phyloP scores from a whole-genome alignment of 2,113 vertebrate species.

The Ardeotis arabs region DNA sequence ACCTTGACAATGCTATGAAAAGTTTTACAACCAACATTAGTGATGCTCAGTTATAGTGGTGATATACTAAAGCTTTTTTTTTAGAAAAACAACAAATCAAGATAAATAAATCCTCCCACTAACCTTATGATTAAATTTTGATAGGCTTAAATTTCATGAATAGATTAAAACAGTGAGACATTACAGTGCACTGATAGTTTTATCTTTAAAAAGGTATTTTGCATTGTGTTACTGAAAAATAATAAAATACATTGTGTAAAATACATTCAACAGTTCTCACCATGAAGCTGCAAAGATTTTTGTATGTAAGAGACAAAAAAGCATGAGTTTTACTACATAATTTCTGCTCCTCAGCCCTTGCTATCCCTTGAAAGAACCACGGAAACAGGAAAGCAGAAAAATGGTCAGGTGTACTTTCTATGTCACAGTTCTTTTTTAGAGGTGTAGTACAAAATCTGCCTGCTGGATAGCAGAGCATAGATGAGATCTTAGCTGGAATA shows the following conservation, averaged over 20 bases:
- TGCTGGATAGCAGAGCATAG: neutral
- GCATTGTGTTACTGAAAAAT: neutral
- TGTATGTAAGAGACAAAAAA: neutral
- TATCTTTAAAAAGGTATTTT: neutral
- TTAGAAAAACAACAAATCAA: neutral
- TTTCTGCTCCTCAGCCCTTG: neutral
- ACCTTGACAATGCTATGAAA: neutral
- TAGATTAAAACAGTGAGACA: neutral
- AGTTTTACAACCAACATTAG: neutral
- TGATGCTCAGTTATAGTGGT: neutral
- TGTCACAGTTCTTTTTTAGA: neutral
- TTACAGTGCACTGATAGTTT: neutral
- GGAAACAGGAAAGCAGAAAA: neutral
- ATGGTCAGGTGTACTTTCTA: neutral
- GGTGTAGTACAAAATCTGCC: neutral
- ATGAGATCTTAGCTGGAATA: neutral
- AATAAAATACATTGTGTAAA: neutral
- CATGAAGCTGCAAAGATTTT: neutral
- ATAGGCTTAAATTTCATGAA: neutral
- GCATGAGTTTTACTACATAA: neutral
- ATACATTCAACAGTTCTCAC: neutral
- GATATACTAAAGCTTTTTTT: neutral
- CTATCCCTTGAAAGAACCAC: neutral
- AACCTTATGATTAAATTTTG: neutral
- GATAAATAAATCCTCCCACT: neutral